phyloP scores from a whole-genome alignment of 2,888 invertebrate species.

The Nineta flava region DNA sequence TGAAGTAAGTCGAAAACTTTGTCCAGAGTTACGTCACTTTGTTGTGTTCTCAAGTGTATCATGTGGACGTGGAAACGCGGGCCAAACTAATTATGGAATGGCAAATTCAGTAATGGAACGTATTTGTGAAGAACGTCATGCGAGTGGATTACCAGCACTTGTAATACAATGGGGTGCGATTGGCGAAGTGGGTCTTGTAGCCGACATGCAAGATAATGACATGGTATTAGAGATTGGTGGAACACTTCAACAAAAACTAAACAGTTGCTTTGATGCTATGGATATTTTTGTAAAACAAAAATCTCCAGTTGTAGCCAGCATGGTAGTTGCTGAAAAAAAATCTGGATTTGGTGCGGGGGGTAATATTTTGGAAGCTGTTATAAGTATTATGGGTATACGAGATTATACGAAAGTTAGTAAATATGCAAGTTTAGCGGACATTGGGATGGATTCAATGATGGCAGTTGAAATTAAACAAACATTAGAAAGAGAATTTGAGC shows the following conservation, averaged over 20 bases:
- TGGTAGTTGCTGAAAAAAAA: constrained; percentile 35
- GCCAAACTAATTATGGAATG: constrained; percentile 83
- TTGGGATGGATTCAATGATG: constrained; percentile 96
- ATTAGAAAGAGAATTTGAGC: constrained; percentile 74
- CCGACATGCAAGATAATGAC: constrained; percentile 27
- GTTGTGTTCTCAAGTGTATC: constrained; percentile 85
- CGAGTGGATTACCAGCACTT: constrained; percentile 55
- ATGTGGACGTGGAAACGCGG: constrained; percentile 81
- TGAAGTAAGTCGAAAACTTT: constrained; percentile 38
- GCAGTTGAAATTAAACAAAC: constrained; percentile 91
- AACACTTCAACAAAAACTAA: constrained; percentile 41
- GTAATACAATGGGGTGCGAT: constrained; percentile 91
- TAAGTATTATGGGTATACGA: constrained; percentile 41
- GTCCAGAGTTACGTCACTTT: constrained; percentile 49
- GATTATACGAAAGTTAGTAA: constrained; percentile 53
- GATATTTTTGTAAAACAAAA: constrained; percentile 30
- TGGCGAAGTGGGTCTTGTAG: constrained; percentile 45
- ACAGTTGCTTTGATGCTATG: constrained; percentile 36
- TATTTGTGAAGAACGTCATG: constrained; percentile 57
- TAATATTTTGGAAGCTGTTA: constrained; percentile 56
- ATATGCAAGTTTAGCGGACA: constrained; percentile 63
- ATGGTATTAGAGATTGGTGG: constrained; percentile 26
- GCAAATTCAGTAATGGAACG: constrained; percentile 84
- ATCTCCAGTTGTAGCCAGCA: constrained; percentile 25
- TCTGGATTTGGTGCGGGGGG: constrained; percentile 42